Percentiles rank a stretch among this genome's conserved stretches.
These are phyloP conservation scores for Potorous gilbertii DNA, from an alignment of 2,797 vertebrate genomes.

Conservation along the genomic window DNA sequence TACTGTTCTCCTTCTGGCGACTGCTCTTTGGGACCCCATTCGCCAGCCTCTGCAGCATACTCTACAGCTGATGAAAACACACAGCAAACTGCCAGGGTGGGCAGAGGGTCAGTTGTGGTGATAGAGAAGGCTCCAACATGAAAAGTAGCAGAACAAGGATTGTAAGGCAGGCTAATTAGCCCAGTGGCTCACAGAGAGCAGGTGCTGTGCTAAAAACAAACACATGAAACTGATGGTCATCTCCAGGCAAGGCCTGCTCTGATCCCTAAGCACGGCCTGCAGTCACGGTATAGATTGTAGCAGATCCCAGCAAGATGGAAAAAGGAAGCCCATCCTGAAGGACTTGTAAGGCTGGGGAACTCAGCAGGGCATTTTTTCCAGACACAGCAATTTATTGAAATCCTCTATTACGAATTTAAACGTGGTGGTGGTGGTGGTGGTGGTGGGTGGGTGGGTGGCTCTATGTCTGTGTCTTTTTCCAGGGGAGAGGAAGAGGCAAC, in stretches of 20 bases:
- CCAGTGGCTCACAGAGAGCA: background rate
- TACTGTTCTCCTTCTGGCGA: background rate
- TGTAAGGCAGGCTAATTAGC: background rate
- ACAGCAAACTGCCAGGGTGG: conserved; percentile 1
- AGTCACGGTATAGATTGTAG: background rate
- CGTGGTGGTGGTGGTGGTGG: too few species aligned
- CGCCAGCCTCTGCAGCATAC: too few species aligned
- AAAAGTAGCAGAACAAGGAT: background rate
- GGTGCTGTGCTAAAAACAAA: background rate
- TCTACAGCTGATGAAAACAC: background rate
- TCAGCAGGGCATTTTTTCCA: background rate
- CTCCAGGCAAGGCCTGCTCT: background rate
- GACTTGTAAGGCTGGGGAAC: background rate
- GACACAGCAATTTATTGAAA: background rate
- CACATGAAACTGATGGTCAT: background rate
- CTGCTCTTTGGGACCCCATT: background rate
- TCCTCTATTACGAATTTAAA: too few species aligned
- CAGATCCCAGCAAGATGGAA: background rate
- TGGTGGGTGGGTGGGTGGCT: too few species aligned
- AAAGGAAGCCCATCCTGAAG: background rate
- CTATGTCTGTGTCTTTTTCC: too few species aligned
- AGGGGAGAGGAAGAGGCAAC: background rate
- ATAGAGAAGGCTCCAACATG: conserved; percentile 21
- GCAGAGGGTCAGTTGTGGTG: background rate
- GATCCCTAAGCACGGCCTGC: background rate